Evolutionary conservation across 2,113 vertebrate species (phyloP).

Genomic region (Thoracochromis brauschi): DNA sequence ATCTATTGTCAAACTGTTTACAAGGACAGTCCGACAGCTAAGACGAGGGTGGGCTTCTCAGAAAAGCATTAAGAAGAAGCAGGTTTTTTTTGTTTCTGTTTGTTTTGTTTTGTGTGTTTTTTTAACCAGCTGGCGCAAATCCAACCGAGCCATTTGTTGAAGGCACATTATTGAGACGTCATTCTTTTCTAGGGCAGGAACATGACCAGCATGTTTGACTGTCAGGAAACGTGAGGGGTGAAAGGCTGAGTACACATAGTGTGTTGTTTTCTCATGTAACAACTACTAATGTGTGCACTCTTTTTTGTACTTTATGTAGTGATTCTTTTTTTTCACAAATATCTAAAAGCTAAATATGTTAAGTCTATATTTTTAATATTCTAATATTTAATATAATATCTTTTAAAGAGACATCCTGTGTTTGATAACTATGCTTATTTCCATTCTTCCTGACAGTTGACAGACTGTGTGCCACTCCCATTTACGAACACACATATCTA

Average conservation of each 20-base stretch:
- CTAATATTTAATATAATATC: neutral
- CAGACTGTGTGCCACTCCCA: neutral
- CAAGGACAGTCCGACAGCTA: neutral
- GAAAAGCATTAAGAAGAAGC: neutral
- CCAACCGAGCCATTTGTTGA: conserved; percentile 1
- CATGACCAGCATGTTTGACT: neutral
- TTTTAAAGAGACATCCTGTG: neutral
- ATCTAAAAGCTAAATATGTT: neutral
- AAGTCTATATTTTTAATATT: neutral
- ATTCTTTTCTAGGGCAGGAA: neutral
- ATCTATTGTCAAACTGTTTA: neutral
- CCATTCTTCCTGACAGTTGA: neutral
- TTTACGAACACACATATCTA: neutral
- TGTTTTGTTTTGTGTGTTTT: neutral
- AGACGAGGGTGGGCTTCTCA: neutral
- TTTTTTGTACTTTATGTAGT: neutral
- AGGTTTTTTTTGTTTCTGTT: neutral
- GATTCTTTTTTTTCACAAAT: neutral
- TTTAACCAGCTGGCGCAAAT: neutral
- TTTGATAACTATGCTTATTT: neutral
- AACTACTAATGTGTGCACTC: neutral
- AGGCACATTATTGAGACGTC: neutral
- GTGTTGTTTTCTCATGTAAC: neutral
- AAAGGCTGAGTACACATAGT: neutral
- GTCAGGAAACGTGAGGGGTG: neutral